A percentile compares a stretch with the other conserved stretches of the same genome.
These are phyloP conservation scores for Anseranas semipalmata DNA, from an alignment of 2,113 vertebrate genomes.

Conservation along the genomic window DNA sequence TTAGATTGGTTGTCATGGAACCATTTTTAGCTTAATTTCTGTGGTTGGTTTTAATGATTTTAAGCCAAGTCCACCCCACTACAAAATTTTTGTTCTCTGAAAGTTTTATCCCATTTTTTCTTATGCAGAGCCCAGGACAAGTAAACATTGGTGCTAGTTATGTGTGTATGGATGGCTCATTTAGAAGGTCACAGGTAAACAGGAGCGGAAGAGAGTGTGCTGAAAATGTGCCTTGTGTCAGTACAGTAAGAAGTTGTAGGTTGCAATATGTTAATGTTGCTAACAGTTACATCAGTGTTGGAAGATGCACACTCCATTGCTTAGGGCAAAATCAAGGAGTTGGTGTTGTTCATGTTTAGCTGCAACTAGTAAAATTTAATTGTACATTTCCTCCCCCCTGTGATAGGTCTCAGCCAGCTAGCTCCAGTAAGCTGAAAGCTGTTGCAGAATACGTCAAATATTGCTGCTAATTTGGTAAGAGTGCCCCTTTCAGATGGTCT, in stretches of 20 bases:
- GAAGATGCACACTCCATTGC: not conserved
- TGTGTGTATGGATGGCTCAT: not conserved
- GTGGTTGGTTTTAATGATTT: not conserved
- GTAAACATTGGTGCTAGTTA: not conserved
- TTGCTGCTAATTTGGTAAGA: not conserved
- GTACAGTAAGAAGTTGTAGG: not conserved
- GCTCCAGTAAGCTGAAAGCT: not conserved
- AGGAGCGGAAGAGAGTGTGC: not conserved
- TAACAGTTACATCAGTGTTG: not conserved
- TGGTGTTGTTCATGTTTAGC: not conserved
- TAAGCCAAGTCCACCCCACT: not conserved
- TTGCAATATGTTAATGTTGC: not conserved
- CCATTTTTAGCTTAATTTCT: not conserved
- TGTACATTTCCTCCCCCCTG: not conserved
- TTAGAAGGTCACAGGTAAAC: not conserved
- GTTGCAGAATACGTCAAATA: not conserved
- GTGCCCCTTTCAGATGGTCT: not conserved
- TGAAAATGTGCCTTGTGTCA: not conserved
- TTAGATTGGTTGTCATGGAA: not conserved
- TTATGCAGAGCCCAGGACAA: not conserved
- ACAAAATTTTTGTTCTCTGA: not conserved
- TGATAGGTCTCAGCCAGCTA: accelerated
- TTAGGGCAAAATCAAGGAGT: not conserved
- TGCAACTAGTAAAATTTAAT: not conserved
- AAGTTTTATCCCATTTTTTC: not conserved